Conservation (phyloP, 1,140 invertebrate species). For the Pseudomyrmex concolor region DNA sequence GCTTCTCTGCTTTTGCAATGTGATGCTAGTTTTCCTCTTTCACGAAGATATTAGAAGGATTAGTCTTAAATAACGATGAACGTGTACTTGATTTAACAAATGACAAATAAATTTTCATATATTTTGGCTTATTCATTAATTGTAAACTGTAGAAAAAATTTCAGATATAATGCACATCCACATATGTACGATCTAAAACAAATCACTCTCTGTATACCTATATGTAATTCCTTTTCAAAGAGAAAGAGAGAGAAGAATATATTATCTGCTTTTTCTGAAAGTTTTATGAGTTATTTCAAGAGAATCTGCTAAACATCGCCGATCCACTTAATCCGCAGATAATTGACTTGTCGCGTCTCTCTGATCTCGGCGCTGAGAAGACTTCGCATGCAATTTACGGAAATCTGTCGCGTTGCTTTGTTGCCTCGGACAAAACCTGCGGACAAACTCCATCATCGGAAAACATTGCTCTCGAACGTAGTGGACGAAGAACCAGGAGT, state of each 20-base stretch:
- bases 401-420: conserved; percentile 27
- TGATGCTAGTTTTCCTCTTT: conserved; percentile 4
- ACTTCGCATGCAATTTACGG: conserved; percentile 27
- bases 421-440: conserved; percentile 28
- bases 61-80: not conserved
- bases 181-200: no score
- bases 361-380: conserved; percentile 29
- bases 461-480: conserved; percentile 59
- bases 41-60: not conserved
- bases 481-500: conserved; percentile 10
- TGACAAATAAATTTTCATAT: no score
- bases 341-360: conserved; percentile 29
- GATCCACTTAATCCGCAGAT: conserved; percentile 24
- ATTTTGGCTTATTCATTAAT: no score
- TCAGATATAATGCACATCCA: no score
- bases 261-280: not conserved
- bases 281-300: no score
- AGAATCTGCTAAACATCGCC: not conserved
- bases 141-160: no score
- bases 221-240: no score
- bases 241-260: not conserved
- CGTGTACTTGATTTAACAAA: not conserved
- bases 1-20: not conserved
- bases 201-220: no score
- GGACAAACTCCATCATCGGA: conserved; percentile 55